A percentile compares a stretch with the other conserved stretches of the same genome.
Conservation (phyloP, 2,888 invertebrate species). For the Allygus modestus region DNA sequence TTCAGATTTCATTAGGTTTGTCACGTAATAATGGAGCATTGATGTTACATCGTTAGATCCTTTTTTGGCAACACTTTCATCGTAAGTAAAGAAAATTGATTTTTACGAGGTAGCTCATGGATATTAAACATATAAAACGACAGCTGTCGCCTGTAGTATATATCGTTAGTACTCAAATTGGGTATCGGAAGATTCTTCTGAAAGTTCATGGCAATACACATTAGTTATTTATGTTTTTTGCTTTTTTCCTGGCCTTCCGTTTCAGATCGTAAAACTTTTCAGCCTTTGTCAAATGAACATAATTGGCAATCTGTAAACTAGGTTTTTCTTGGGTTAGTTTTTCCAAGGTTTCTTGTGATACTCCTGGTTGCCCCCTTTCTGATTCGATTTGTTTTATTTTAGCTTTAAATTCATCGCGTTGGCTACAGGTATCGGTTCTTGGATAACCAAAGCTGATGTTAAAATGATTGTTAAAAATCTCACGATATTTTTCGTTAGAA, state of each 20-base stretch:
- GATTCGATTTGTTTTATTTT: conserved; percentile 47
- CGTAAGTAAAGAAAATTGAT: conserved; percentile 67
- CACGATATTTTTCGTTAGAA: conserved; percentile 59
- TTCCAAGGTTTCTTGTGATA: conserved; percentile 37
- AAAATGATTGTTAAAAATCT: conserved; percentile 58
- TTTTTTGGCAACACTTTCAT: conserved; percentile 68
- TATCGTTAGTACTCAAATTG: conserved; percentile 65
- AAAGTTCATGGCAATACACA: conserved; percentile 64
- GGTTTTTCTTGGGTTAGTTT: conserved; percentile 55
- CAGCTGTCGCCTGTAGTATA: conserved; percentile 63
- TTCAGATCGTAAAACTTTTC: conserved; percentile 63
- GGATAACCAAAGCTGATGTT: conserved; percentile 62
- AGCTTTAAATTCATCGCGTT: conserved; percentile 60
- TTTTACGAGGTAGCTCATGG: conserved; percentile 61
- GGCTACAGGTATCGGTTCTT: conserved; percentile 57
- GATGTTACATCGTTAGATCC: conserved; percentile 66
- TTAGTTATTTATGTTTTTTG: conserved; percentile 58
- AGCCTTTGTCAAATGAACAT: conserved; percentile 63
- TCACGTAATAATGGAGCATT: conserved; percentile 66
- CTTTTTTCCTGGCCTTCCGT: conserved; percentile 34
- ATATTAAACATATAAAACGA: conserved; percentile 64
- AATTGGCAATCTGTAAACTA: conserved; percentile 34
- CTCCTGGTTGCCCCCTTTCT: conserved; percentile 14
- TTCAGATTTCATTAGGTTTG: conserved; percentile 61
- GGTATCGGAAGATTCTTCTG: conserved; percentile 65